phyloP scores from a whole-genome alignment of 2,113 vertebrate genomes.

The Procavia capensis region DNA sequence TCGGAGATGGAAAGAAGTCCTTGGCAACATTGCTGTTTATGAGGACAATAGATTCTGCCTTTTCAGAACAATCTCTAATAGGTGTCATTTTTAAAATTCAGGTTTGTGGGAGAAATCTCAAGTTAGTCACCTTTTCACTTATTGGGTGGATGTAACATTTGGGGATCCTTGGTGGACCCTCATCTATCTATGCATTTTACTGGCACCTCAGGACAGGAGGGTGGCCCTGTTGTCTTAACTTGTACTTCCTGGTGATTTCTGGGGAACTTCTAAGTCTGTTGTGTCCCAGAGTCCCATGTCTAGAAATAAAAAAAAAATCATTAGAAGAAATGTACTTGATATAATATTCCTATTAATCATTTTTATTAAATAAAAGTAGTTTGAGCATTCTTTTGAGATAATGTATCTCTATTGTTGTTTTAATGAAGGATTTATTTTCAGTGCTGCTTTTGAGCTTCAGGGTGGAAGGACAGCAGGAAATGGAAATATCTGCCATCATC shows the following conservation, averaged over 20 bases:
- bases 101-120: slow-evolving; percentile 51
- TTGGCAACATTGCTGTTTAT: slow-evolving; percentile 38
- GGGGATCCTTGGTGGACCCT: slow-evolving; percentile 13
- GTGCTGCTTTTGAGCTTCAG: slow-evolving; percentile 75
- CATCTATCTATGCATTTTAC: slow-evolving; percentile 70
- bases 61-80: slow-evolving; percentile 46
- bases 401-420: slow-evolving; percentile 63
- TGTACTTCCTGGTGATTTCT: slow-evolving; percentile 46
- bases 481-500: slow-evolving; percentile 60
- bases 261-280: slow-evolving; percentile 53
- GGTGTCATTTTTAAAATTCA: slow-evolving; percentile 42
- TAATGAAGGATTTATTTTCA: slow-evolving; percentile 78
- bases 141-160: slow-evolving; percentile 43
- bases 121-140: slow-evolving; percentile 43
- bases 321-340: slow-evolving; percentile 66
- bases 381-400: slow-evolving; percentile 61
- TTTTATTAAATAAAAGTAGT: slow-evolving; percentile 61
- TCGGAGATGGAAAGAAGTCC: slow-evolving; percentile 50
- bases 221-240: slow-evolving; percentile 68
- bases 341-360: slow-evolving; percentile 59
- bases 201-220: slow-evolving; percentile 59
- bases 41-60: slow-evolving; percentile 4
- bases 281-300: slow-evolving; percentile 24
- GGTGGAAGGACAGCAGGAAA: slow-evolving; percentile 23
- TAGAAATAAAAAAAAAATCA: slow-evolving; percentile 39